phyloP scores from a whole-genome alignment of 2,113 vertebrate species.

The Prinia subflava region DNA sequence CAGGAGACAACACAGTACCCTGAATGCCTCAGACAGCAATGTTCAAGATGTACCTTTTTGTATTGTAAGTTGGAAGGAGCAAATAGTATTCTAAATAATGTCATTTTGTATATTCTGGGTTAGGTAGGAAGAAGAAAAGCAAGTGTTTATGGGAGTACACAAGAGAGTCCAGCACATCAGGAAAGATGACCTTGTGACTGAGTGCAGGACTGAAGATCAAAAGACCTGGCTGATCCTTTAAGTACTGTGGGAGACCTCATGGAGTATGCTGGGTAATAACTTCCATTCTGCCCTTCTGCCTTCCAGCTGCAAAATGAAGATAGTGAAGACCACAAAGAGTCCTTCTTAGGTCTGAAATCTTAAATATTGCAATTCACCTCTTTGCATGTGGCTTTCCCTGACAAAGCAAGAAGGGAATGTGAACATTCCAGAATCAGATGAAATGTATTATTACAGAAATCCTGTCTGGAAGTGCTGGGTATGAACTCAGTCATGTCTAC shows the following conservation, averaged over 20 bases:
- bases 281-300: background rate
- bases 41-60: background rate
- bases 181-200: background rate
- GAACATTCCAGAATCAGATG: background rate
- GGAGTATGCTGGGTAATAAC: background rate
- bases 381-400: background rate
- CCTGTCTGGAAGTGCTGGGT: background rate
- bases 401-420: background rate
- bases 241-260: background rate
- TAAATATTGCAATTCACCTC: background rate
- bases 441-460: background rate
- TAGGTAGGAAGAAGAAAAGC: background rate
- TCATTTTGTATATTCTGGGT: background rate
- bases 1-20: background rate
- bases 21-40: background rate
- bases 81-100: background rate
- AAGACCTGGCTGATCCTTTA: background rate
- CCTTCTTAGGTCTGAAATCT: background rate
- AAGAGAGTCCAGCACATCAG: background rate
- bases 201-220: background rate
- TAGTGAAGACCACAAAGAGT: accelerated
- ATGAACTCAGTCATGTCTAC: background rate
- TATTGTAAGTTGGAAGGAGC: background rate
- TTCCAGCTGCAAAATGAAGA: background rate
- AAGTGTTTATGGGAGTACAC: background rate